A percentile compares a stretch with the other conserved stretches of the same genome.
phyloP scores from a whole-genome alignment of 2,113 vertebrate genomes.

The Strix uralensis region DNA sequence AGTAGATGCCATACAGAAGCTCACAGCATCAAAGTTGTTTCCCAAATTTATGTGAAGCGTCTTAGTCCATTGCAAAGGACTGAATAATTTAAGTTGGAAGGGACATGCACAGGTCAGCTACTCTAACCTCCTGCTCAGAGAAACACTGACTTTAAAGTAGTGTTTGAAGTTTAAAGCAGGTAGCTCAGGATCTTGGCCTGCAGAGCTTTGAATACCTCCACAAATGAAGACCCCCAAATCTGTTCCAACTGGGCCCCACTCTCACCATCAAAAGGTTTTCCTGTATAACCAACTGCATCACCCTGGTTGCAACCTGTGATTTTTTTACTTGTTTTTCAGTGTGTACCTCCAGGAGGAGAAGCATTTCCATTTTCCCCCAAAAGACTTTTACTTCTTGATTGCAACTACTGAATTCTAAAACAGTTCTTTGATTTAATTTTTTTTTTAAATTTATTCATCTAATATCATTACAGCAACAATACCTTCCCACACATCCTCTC shows the following conservation, averaged over 20 bases:
- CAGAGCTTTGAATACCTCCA: background rate
- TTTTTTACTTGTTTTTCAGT: background rate
- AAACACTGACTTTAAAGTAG: background rate
- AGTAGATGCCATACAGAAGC: background rate
- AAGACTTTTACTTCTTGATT: background rate
- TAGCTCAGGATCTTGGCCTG: background rate
- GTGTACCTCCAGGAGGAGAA: background rate
- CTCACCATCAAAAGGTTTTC: background rate
- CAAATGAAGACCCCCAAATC: background rate
- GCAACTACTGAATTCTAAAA: slow-evolving; percentile 37
- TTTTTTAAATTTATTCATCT: slow-evolving; percentile 1
- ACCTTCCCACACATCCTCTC: slow-evolving; percentile 55
- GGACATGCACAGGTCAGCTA: background rate
- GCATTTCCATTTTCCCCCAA: background rate
- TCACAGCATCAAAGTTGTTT: background rate
- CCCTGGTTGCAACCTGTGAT: background rate
- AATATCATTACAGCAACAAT: slow-evolving; percentile 54
- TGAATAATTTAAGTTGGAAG: background rate
- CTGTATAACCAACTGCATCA: accelerated
- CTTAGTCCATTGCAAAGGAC: background rate
- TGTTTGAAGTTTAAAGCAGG: background rate
- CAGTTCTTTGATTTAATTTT: slow-evolving; percentile 45
- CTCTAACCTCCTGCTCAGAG: background rate
- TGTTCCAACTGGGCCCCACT: background rate
- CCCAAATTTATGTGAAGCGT: background rate